Conservation (phyloP, 2,797 vertebrate genomes). For the Lagocephalus sceleratus region DNA sequence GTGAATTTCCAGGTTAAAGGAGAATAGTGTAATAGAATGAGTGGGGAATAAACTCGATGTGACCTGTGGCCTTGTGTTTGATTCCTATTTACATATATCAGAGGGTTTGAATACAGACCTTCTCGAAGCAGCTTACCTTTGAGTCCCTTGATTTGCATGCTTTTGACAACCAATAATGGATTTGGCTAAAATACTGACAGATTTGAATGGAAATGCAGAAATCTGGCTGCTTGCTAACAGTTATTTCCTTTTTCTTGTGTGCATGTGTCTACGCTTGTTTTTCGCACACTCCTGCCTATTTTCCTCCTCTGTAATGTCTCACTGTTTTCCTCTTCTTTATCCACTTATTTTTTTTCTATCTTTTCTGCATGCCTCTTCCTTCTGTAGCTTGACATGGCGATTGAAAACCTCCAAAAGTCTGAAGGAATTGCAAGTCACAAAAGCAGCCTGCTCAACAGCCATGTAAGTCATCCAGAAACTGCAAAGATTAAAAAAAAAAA, state of each 20-base stretch:
- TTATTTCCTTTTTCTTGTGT: constrained; percentile 73
- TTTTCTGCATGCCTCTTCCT: constrained; percentile 82
- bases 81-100: constrained; percentile 77
- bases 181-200: constrained; percentile 77
- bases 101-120: constrained; percentile 63
- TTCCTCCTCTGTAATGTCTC: constrained; percentile 17
- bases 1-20: constrained; percentile 2
- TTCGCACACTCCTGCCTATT: constrained; percentile 55
- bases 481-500: constrained; percentile 38
- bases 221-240: constrained; percentile 87
- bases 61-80: constrained; percentile 68
- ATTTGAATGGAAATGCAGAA: constrained; percentile 77
- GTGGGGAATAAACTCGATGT: constrained; percentile 39
- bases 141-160: constrained; percentile 78
- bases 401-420: constrained; percentile 99
- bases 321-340: constrained; percentile 43
- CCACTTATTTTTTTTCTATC: constrained; percentile 42
- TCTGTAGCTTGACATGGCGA: constrained; percentile 99
- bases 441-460: constrained; percentile 99
- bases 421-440: constrained; percentile 99
- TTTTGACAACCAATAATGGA: constrained; percentile 73
- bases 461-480: constrained; percentile 91
- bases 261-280: constrained; percentile 28
- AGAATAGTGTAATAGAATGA: neutral
- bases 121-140: constrained; percentile 72